Percentiles rank a stretch among this genome's conserved stretches.
phyloP scores from a whole-genome alignment of 2,113 vertebrate genomes.

The Chloropsis cyanopogon region DNA sequence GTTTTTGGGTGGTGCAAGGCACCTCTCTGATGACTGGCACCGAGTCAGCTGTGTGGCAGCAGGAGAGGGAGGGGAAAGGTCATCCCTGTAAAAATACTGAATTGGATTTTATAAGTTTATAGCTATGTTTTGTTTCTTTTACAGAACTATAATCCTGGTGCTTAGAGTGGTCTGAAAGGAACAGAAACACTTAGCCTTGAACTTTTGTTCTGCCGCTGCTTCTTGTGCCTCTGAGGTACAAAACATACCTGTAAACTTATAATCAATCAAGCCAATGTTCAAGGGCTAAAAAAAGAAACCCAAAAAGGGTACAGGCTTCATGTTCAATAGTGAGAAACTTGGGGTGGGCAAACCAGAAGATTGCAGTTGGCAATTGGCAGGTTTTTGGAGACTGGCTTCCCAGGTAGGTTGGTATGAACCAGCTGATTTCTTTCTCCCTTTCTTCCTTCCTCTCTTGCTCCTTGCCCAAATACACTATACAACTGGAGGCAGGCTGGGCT shows the following conservation, averaged over 20 bases:
- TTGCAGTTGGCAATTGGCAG: neutral
- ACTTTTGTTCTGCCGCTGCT: constrained; percentile 64
- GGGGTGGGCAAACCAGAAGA: constrained; percentile 36
- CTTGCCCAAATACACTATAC: neutral
- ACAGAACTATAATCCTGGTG: constrained; percentile 61
- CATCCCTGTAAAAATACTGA: neutral
- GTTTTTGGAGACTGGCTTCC: neutral
- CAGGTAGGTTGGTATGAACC: constrained; percentile 2
- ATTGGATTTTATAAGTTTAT: constrained; percentile 63
- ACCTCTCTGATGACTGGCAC: fast-evolving
- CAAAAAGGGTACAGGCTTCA: constrained; percentile 13
- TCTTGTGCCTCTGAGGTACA: constrained; percentile 66
- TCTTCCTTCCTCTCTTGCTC: neutral
- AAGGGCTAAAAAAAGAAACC: constrained; percentile 23
- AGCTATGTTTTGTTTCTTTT: constrained; percentile 60
- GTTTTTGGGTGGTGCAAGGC: neutral
- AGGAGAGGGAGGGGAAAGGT: neutral
- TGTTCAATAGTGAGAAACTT: constrained; percentile 29
- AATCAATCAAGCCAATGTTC: neutral
- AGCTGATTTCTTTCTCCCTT: neutral
- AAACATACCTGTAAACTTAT: constrained; percentile 68
- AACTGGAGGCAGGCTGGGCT: neutral
- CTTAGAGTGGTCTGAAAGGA: constrained; percentile 68
- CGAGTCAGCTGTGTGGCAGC: neutral
- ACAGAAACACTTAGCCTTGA: constrained; percentile 72